phyloP scores from a whole-genome alignment of 2,888 invertebrate species.

The Autographa pulchrina region DNA sequence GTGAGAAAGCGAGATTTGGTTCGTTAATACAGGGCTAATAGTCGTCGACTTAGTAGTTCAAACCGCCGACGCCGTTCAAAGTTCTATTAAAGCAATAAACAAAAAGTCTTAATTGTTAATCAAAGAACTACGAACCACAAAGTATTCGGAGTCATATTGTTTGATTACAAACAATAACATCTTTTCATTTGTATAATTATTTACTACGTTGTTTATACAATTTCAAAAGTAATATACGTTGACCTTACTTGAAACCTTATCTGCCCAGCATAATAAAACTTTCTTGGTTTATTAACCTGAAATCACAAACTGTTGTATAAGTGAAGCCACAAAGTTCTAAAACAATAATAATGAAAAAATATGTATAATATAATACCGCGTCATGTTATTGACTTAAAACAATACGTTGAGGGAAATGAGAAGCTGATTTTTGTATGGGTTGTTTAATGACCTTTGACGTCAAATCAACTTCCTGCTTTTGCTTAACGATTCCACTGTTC shows the following conservation, averaged over 20 bases:
- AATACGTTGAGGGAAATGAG: neutral
- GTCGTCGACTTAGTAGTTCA: neutral
- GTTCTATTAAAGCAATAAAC: neutral
- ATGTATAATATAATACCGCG: neutral
- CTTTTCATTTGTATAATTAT: neutral
- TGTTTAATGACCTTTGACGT: constrained; percentile 33
- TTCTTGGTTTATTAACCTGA: constrained; percentile 3
- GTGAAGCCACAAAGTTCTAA: constrained; percentile 8
- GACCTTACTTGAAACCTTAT: neutral
- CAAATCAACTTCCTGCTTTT: constrained; percentile 39
- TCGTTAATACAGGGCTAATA: neutral
- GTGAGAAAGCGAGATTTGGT: constrained; percentile 14
- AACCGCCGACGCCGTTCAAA: neutral
- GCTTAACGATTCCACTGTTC: constrained; percentile 26
- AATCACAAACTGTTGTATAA: constrained; percentile 10
- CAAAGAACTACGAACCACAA: neutral
- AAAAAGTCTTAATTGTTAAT: neutral
- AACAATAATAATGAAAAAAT: neutral
- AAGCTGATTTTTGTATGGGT: constrained; percentile 8
- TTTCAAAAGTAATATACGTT: neutral
- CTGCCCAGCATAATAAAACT: neutral
- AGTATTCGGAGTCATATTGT: neutral
- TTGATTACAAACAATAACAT: neutral
- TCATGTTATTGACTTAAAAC: constrained; percentile 12
- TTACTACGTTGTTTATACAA: neutral